Evolutionary conservation across 2,797 vertebrate genomes (phyloP).

Genomic region (Melanitta fusca): DNA sequence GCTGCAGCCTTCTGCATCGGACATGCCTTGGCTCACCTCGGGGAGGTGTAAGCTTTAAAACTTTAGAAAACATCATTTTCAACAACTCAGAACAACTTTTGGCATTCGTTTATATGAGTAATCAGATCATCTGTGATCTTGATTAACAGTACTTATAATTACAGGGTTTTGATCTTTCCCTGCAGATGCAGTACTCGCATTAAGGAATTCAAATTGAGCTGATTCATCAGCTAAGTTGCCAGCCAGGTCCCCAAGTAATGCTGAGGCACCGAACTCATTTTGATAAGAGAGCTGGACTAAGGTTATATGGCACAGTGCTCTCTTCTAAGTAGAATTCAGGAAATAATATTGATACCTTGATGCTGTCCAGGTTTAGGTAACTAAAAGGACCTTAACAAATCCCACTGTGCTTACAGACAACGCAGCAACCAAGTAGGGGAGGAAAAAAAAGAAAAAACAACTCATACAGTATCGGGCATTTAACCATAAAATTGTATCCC

Average conservation of each 20-base stretch:
- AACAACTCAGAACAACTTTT: neutral
- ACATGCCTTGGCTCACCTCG: neutral
- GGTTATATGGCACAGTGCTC: neutral
- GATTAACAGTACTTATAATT: neutral
- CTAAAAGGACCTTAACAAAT: neutral
- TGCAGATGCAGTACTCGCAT: neutral
- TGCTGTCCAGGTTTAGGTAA: neutral
- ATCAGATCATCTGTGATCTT: neutral
- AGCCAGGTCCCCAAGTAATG: neutral
- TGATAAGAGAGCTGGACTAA: neutral
- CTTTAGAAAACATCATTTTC: neutral
- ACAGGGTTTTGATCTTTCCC: constrained; percentile 4
- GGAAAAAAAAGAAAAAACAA: neutral
- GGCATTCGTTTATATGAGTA: neutral
- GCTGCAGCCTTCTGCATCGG: neutral
- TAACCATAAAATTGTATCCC: neutral
- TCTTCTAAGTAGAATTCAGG: neutral
- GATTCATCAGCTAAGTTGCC: neutral
- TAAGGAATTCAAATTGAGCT: constrained; percentile 22
- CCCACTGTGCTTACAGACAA: neutral
- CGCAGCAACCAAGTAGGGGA: neutral
- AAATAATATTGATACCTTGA: neutral
- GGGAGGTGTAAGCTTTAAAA: neutral
- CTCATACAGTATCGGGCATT: neutral
- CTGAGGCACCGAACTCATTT: neutral